phyloP scores from a whole-genome alignment of 2,113 vertebrate species.

The Butorides virescens region DNA sequence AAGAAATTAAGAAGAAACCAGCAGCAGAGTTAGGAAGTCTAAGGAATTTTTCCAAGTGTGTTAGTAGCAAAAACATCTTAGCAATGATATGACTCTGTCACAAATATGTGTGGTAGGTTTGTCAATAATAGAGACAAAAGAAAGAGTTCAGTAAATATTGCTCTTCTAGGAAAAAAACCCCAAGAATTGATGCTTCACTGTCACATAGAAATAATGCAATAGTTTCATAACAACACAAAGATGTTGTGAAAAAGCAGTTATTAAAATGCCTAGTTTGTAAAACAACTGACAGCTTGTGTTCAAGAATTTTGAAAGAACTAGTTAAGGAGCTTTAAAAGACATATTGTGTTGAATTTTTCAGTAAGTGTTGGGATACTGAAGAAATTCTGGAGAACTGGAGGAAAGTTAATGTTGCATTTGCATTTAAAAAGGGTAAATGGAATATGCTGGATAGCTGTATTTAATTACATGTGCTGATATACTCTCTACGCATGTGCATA shows the following conservation, averaged over 20 bases:
- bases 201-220: neutral
- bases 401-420: neutral
- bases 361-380: neutral
- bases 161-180: neutral
- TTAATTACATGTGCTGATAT: neutral
- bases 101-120: neutral
- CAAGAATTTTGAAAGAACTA: neutral
- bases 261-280: neutral
- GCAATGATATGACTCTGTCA: neutral
- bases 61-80: neutral
- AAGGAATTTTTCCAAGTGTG: neutral
- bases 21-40: neutral
- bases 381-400: neutral
- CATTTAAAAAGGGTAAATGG: neutral
- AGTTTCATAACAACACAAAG: neutral
- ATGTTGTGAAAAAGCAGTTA: neutral
- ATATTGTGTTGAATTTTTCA: neutral
- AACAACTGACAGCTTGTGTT: neutral
- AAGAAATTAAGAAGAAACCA: neutral
- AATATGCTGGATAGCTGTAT: neutral
- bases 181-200: neutral
- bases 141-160: neutral
- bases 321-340: neutral
- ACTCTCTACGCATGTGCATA: neutral
- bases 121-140: neutral